These are phyloP conservation scores for Leptopilina syphax DNA, from an alignment of 2,888 invertebrate genomes.

Conservation along the genomic window DNA sequence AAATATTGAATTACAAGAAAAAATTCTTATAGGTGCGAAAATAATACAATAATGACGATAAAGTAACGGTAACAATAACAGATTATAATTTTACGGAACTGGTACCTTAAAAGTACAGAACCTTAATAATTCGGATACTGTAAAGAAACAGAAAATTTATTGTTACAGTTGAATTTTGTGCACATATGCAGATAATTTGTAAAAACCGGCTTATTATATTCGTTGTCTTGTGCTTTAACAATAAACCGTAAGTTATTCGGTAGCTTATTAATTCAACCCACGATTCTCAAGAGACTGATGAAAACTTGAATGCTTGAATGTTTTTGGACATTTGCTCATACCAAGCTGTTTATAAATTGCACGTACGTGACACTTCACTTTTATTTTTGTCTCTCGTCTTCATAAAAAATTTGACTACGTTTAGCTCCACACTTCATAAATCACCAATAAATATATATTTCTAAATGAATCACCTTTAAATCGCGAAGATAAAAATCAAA, in stretches of 20 bases:
- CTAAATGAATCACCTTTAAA: not conserved
- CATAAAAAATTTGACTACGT: constrained; percentile 32
- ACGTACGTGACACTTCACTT: constrained; percentile 42
- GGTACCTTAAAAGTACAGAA: too few species aligned
- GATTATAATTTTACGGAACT: too few species aligned
- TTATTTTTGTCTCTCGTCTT: constrained; percentile 32
- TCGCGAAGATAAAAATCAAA: too few species aligned
- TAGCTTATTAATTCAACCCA: constrained; percentile 49
- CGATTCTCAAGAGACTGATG: constrained; percentile 45
- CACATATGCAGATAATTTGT: not conserved
- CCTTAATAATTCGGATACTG: too few species aligned
- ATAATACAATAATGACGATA: too few species aligned
- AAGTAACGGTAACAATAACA: too few species aligned
- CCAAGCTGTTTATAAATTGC: constrained; percentile 47
- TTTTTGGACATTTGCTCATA: constrained; percentile 22
- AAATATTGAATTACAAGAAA: too few species aligned
- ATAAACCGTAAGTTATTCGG: not conserved
- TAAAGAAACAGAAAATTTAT: too few species aligned
- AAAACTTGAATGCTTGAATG: constrained; percentile 46
- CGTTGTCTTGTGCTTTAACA: not conserved
- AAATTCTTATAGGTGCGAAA: too few species aligned
- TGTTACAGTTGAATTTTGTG: not conserved
- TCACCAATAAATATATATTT: not conserved
- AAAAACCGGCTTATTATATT: not conserved
- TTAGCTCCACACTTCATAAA: not conserved